phyloP scores from a whole-genome alignment of 2,888 invertebrate species.

The Acronicta aceris region DNA sequence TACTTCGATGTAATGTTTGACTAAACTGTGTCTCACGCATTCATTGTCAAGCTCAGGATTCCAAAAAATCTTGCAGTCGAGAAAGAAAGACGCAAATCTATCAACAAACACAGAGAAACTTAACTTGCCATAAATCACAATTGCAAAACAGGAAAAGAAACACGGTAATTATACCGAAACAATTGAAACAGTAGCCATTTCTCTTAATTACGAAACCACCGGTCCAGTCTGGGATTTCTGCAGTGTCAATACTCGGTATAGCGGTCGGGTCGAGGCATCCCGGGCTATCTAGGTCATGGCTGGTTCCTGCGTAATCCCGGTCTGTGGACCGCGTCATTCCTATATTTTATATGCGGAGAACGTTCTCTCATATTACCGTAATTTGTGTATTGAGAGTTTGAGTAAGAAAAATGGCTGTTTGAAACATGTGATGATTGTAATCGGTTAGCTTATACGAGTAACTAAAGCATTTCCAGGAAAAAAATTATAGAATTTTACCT shows the following conservation, averaged over 20 bases:
- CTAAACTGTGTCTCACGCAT: too few species aligned
- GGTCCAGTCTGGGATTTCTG: constrained; percentile 10
- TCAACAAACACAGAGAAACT: background rate
- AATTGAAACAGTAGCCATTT: constrained; percentile 15
- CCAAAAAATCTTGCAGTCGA: too few species aligned
- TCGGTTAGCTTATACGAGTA: constrained; percentile 19
- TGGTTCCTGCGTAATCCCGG: constrained; percentile 59
- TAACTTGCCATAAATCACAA: background rate
- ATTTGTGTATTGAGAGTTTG: constrained; percentile 19
- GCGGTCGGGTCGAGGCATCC: constrained; percentile 38
- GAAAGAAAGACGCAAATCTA: too few species aligned
- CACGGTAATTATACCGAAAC: constrained; percentile 8
- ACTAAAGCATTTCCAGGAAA: constrained; percentile 1
- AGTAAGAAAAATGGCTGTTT: constrained; percentile 29
- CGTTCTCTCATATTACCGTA: constrained; percentile 24
- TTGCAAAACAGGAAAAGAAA: constrained; percentile 3
- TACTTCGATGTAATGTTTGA: too few species aligned
- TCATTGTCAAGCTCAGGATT: too few species aligned
- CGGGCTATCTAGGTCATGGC: constrained; percentile 65
- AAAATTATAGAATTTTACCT: too few species aligned
- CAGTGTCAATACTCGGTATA: constrained; percentile 41
- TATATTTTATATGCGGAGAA: constrained; percentile 34
- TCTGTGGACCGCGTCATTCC: constrained; percentile 30
- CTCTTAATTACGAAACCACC: constrained; percentile 22
- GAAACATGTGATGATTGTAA: constrained; percentile 22